These are phyloP conservation scores for Entelurus aequoreus DNA, from an alignment of 2,113 vertebrate genomes.

Conservation along the genomic window DNA sequence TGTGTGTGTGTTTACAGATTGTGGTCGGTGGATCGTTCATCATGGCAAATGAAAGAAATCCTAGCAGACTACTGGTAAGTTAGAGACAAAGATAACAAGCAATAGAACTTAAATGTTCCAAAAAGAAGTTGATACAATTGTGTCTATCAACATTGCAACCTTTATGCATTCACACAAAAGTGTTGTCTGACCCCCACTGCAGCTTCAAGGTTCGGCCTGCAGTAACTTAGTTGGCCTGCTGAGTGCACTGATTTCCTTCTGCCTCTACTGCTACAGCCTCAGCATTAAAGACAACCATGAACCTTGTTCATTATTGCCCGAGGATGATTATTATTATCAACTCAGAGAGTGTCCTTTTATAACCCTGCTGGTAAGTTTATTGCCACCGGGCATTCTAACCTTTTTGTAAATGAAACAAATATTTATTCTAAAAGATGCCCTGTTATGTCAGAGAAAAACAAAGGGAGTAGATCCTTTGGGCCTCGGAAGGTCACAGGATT, in stretches of 20 bases:
- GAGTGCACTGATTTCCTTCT: constrained; percentile 52
- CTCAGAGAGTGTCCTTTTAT: not conserved
- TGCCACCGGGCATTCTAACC: not conserved
- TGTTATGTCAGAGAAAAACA: not conserved
- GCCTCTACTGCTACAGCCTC: constrained; percentile 53
- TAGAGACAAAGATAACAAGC: not conserved
- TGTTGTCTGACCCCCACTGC: constrained; percentile 5
- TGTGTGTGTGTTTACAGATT: constrained; percentile 43
- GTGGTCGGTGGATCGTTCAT: constrained; percentile 58
- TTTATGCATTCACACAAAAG: not conserved
- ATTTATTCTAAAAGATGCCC: no score
- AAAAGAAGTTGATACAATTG: not conserved
- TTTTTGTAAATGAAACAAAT: not conserved
- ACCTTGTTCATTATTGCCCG: accelerated
- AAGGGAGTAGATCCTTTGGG: no score
- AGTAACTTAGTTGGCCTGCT: constrained; percentile 52
- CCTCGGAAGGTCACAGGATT: no score
- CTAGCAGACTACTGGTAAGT: constrained; percentile 55
- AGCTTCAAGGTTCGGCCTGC: constrained; percentile 59
- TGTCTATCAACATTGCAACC: not conserved
- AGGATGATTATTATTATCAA: accelerated
- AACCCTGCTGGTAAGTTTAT: constrained; percentile 29
- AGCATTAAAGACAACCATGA: accelerated
- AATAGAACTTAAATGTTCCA: not conserved
- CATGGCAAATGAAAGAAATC: constrained; percentile 56